phyloP scores from a whole-genome alignment of 2,797 vertebrate species.

The Erpetoichthys calabaricus region DNA sequence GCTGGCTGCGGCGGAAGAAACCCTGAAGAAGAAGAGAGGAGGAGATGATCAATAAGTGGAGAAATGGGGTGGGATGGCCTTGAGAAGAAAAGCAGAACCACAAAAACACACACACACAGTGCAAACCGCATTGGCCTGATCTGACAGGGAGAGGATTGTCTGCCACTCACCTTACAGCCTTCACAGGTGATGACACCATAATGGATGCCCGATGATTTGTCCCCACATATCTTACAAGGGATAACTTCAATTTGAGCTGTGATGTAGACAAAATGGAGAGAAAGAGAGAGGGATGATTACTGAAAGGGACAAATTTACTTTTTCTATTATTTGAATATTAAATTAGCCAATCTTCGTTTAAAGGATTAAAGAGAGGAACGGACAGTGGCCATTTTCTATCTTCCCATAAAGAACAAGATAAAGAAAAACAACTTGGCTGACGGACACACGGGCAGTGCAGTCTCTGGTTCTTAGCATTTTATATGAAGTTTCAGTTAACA shows the following conservation, averaged over 20 bases:
- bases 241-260: slow-evolving; percentile 87
- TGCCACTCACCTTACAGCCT: slow-evolving; percentile 72
- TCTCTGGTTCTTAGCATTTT: no score
- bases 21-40: slow-evolving; percentile 39
- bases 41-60: not conserved
- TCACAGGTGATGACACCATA: slow-evolving; percentile 91
- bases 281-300: not conserved
- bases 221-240: slow-evolving; percentile 86
- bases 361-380: no score
- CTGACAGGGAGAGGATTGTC: slow-evolving; percentile 1
- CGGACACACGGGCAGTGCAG: no score
- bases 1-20: slow-evolving; percentile 82
- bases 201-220: slow-evolving; percentile 86
- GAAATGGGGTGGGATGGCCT: not conserved
- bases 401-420: no score
- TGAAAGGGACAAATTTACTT: no score
- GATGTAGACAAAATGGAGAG: not conserved
- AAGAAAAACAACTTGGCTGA: no score
- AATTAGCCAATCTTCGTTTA: no score
- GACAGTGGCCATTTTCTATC: no score
- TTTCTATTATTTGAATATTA: no score
- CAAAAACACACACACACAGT: slow-evolving; percentile 6
- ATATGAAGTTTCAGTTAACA: no score
- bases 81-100: not conserved
- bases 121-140: not conserved